Base-by-base conservation (phyloP, 2,113 vertebrate species). In the Nothocercus nigrocapillus region DNA sequence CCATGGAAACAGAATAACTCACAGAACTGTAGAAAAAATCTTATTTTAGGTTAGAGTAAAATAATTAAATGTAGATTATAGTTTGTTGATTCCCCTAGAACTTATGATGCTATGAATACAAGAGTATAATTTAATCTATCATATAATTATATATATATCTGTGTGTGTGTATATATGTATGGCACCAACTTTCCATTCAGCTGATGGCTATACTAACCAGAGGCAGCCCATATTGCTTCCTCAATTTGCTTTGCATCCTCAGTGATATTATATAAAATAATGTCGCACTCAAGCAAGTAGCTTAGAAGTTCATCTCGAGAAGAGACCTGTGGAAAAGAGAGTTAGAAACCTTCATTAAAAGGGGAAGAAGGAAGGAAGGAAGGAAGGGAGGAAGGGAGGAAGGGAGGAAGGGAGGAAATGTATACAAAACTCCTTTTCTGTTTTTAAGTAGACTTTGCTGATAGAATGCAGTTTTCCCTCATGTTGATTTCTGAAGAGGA, bases 201-300 rank as follows among this genome's bases (percentile, higher is more conserved):
- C 11, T 40, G 34, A 28, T 59, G 66, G 74, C 63, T n/a, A 27
- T 87, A 96, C 97, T 91, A 84, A 99, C 99, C 99, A 82, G 98
- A 98, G 56, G 98, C 98, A 24, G 99, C 99, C 99, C 99, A 99
- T 3, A 47, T 78, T 54, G 99, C 99, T 59, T 99, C 99, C 7
- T 98, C 98, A 45, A 98, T 97, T 92, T 99, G 98, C 34, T 96
- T 92, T 3, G 78, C 30, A 87, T 97, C 84, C 91, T 99, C 98
- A 13, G 96, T 98, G 88, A 99, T 98, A 90, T 99, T 99, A 82
- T 99, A 99, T 69, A 99, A 92, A 9, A 99, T 75, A 8, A 99
- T 82, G 5, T 99, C 98, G 67, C 99, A 99, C 17, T 98, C 97
- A 97, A 99, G 94, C 77, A 99, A 95, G 34, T 92, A 98, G 28